These are phyloP conservation scores for Watsonalla cultraria DNA, from an alignment of 2,888 invertebrate genomes.

Conservation along the genomic window DNA sequence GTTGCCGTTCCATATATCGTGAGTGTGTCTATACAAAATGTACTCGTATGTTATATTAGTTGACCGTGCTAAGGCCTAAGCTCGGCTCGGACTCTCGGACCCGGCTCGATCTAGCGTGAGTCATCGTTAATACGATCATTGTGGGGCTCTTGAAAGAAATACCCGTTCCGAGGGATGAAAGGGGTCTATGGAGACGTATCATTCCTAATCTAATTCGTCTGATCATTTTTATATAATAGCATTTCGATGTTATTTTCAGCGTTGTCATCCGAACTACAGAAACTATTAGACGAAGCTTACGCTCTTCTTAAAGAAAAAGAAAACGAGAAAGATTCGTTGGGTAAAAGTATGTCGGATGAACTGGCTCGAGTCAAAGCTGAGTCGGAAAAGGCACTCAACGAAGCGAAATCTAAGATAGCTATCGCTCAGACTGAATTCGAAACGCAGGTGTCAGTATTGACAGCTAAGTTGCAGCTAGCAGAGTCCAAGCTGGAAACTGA, in stretches of 20 bases:
- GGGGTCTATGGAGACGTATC: too few relatives aligned
- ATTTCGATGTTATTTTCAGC: slow-evolving; percentile 39
- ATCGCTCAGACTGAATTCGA: slow-evolving; percentile 81
- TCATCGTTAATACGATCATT: too few relatives aligned
- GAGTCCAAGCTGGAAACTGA: slow-evolving; percentile 70
- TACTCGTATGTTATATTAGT: too few relatives aligned
- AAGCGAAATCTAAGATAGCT: slow-evolving; percentile 81
- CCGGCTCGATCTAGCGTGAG: too few relatives aligned
- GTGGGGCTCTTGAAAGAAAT: too few relatives aligned
- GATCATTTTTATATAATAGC: background rate
- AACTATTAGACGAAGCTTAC: slow-evolving; percentile 72
- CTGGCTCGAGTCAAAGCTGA: slow-evolving; percentile 63
- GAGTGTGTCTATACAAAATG: too few relatives aligned
- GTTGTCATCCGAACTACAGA: slow-evolving; percentile 71
- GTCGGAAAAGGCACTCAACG: slow-evolving; percentile 71
- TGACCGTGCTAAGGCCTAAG: background rate
- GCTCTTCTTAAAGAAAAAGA: slow-evolving; percentile 73
- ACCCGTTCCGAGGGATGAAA: too few relatives aligned
- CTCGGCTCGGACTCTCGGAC: background rate
- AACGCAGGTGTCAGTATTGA: slow-evolving; percentile 76
- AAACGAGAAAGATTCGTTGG: slow-evolving; percentile 69
- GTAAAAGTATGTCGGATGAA: slow-evolving; percentile 73
- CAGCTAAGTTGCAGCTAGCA: slow-evolving; percentile 72
- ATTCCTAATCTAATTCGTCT: too few relatives aligned
- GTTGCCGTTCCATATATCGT: too few relatives aligned